phyloP scores from a whole-genome alignment of 64 coral and sea anemone genomes.

The Dendrophyllia cribrosa region DNA sequence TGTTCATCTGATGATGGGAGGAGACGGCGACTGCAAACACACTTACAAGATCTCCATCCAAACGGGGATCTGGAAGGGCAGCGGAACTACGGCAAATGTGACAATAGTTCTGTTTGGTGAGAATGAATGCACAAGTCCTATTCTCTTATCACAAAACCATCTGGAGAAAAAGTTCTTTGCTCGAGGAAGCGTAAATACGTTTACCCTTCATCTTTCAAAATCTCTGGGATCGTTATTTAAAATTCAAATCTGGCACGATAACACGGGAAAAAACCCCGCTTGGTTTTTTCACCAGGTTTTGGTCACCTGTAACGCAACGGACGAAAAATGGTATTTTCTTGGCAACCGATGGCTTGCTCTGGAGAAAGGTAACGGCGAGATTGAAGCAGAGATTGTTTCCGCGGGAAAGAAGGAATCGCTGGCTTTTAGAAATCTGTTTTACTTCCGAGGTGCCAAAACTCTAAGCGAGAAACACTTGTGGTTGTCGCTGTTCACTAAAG shows the following conservation, averaged over 20 bases:
- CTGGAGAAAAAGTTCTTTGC: constrained; percentile 81
- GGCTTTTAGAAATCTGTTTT: constrained; percentile 81
- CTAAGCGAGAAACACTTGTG: constrained; percentile 83
- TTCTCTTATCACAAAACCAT: constrained; percentile 57
- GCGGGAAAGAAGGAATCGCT: constrained; percentile 57
- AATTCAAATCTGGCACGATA: constrained; percentile 94
- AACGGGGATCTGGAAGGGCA: constrained; percentile 85
- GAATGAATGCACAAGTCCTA: constrained; percentile 54
- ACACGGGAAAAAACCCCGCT: constrained; percentile 76
- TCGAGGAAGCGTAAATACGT: constrained; percentile 87
- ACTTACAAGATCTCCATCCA: constrained; percentile 77
- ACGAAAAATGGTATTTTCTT: constrained; percentile 74
- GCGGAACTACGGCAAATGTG: constrained; percentile 88
- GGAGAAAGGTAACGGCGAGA: constrained; percentile 73
- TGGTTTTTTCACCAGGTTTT: constrained; percentile 86
- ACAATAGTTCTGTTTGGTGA: constrained; percentile 83
- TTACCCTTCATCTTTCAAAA: constrained; percentile 67
- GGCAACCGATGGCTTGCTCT: constrained; percentile 89
- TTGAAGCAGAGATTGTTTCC: constrained; percentile 66
- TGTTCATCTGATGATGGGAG: constrained; percentile 44
- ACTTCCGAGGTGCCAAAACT: constrained; percentile 76
- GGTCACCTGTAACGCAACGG: constrained; percentile 41
- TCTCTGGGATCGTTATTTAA: constrained; percentile 66
- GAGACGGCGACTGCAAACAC: constrained; percentile 15
- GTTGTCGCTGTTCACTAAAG: constrained; percentile 80